Percentiles rank a stretch among this genome's conserved stretches.
These are phyloP conservation scores for Hemiscyllium ocellatum DNA, from an alignment of 2,113 vertebrate genomes.

Conservation along the genomic window DNA sequence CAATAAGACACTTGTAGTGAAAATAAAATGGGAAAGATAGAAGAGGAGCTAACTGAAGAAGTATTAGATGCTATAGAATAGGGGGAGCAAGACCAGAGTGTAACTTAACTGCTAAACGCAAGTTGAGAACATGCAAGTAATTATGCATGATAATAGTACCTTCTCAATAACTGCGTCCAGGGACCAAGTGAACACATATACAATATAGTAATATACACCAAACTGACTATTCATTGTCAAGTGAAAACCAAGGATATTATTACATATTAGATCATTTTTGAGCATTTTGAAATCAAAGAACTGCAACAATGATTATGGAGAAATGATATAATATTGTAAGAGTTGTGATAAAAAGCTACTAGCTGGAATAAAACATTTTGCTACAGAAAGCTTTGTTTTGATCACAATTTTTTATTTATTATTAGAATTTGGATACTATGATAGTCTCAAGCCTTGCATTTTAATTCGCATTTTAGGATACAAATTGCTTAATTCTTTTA, in stretches of 20 bases:
- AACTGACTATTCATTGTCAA: not conserved
- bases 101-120: not conserved
- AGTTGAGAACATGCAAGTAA: not conserved
- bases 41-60: not conserved
- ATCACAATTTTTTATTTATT: constrained; percentile 32
- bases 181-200: not conserved
- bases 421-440: constrained; percentile 21
- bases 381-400: constrained; percentile 18
- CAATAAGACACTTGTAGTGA: not conserved
- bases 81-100: not conserved
- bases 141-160: not conserved
- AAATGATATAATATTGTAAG: not conserved
- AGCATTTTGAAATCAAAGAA: not conserved
- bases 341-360: not conserved
- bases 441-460: constrained; percentile 14
- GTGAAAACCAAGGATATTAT: not conserved
- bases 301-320: not conserved
- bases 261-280: not conserved
- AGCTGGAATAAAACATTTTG: constrained; percentile 14
- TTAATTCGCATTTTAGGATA: constrained; percentile 29
- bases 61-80: not conserved
- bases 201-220: not conserved
- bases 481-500: constrained; percentile 17
- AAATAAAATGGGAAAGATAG: not conserved
- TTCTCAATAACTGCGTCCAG: not conserved